Base-by-base conservation (phyloP, 2,797 vertebrate genomes). In the Trachops cirrhosus region DNA sequence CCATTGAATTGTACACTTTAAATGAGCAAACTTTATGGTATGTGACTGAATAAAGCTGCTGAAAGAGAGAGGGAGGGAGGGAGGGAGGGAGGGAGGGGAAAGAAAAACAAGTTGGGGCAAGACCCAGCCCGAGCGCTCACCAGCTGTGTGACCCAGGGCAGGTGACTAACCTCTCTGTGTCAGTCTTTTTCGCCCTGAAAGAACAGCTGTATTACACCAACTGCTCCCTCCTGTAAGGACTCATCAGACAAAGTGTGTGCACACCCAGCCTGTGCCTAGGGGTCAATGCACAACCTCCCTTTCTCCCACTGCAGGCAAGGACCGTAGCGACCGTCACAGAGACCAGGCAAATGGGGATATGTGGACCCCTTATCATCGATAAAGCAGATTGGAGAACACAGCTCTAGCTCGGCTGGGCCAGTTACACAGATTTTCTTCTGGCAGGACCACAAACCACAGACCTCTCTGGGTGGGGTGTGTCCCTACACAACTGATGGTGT, bases 401-500 rank as follows among this genome's bases (percentile, higher is more conserved):
- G 9, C 54, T 70, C 46, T 29, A 11, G 16, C n/a, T 57, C 29
- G 22, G 50, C n/a, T n/a, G 2, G 34, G 22, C 39, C 15, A 26
- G 44, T 9, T 44, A 37, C 74, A 74, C 24, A 64, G 52, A 48
- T 11, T 14, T 48, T 37, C 12, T 18, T 29, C 54, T 29, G 19
- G 10, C 9, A 64, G 74, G 59, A 15, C 68, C 50, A 32, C 57
- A 22, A 62, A 50, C 22, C 67, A 74, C 32, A n/a, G 68, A 34
- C 29, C 41, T 39, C 39, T 48, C 3, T 10, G 32, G 32, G 32
- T 8, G 1, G 70, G 68, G 3, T 3, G 1, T 48, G 41, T 16
- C 48, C 67, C 34, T 9, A 1, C 0, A n/a, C 0, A 6, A 48
- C 48, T 22, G 12, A 32, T 0, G 10, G 57, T 59, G 4, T 1